Base-by-base conservation (phyloP, 2,888 invertebrate genomes). In the Coronaproctus castanopsis region DNA sequence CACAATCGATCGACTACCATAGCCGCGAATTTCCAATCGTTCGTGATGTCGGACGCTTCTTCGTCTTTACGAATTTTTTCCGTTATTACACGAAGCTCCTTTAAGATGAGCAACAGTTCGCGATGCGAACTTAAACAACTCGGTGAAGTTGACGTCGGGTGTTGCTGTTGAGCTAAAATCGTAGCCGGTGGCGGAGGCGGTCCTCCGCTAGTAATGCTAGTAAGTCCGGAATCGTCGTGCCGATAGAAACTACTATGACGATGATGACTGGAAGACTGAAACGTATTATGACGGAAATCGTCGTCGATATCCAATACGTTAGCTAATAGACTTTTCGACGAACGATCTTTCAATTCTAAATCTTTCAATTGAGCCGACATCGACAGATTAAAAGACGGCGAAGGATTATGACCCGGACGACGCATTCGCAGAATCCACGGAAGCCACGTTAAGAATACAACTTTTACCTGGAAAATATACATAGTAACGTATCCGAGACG, bases 1-100 rank as follows among this genome's bases (percentile, higher is more conserved):
- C 96, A 96, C 82, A 95, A 83, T 82, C 95, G 86, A 83, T 96
- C 96, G 79, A 96, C 91, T 78, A 96, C 95, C 91, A 95, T 93
- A 76, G 95, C 95, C 76, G 95, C 95, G 79, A 95, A 96, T 80
- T 93, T 93, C 96, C 96, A 96, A 84, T 95, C 93, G 79, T 89
- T 88, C 75, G 91, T 86, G 74, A 92, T 80, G 76, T 89, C 90
- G 75, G 86, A 84, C 71, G 88, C 86, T 75, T 90, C 87, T 76
- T 96, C 95, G 73, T 92, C 91, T 75, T 87, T 87, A 74, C 89
- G 85, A 79, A 95, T 82, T 79, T 92, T 84, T 77, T 87, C 85
- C 70, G 91, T 92, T 75, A 92, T 89, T 78, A 85, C 86, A 73
- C 87, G 83, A 73, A 88, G 80, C 79, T 96, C 95, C 76, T 91